phyloP scores from a whole-genome alignment of 2,797 vertebrate species.

The Sphaeramia orbicularis region DNA sequence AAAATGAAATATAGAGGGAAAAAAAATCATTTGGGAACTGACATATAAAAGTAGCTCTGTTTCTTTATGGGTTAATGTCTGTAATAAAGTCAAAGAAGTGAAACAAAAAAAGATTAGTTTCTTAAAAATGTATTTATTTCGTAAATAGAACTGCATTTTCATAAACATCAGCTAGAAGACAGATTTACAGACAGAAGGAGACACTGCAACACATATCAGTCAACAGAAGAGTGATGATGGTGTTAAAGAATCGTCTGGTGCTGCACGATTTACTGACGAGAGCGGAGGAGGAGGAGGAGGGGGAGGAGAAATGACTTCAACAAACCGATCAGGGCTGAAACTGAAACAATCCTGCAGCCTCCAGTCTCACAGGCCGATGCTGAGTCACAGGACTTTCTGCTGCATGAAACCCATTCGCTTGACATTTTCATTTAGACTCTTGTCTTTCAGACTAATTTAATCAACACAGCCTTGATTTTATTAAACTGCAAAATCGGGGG shows the following conservation, averaged over 20 bases:
- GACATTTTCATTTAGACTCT: constrained; percentile 36
- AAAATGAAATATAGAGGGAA: too few relatives aligned
- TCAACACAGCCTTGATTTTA: constrained; percentile 34
- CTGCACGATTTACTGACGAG: constrained; percentile 20
- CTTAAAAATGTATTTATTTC: constrained; percentile 88
- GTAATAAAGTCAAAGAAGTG: too few relatives aligned
- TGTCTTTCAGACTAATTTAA: constrained; percentile 33
- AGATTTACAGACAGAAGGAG: constrained; percentile 73
- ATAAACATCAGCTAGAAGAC: constrained; percentile 85
- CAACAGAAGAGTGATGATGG: constrained; percentile 39
- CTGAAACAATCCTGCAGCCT: constrained; percentile 14
- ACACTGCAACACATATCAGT: constrained; percentile 65
- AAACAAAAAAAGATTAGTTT: constrained; percentile 50
- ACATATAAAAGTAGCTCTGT: too few relatives aligned
- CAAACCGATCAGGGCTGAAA: not conserved
- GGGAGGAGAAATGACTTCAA: constrained; percentile 5
- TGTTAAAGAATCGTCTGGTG: constrained; percentile 7
- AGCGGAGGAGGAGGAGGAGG: too few relatives aligned
- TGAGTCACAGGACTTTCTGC: constrained; percentile 22
- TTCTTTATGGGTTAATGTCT: too few relatives aligned
- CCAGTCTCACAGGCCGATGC: not conserved
- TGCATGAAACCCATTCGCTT: not conserved
- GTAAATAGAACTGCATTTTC: constrained; percentile 89
- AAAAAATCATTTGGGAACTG: too few relatives aligned
- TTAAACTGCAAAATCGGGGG: constrained; percentile 2